Evolutionary conservation across 2,888 invertebrate genomes (phyloP).

Genomic region (Stegana nigrithorax): DNA sequence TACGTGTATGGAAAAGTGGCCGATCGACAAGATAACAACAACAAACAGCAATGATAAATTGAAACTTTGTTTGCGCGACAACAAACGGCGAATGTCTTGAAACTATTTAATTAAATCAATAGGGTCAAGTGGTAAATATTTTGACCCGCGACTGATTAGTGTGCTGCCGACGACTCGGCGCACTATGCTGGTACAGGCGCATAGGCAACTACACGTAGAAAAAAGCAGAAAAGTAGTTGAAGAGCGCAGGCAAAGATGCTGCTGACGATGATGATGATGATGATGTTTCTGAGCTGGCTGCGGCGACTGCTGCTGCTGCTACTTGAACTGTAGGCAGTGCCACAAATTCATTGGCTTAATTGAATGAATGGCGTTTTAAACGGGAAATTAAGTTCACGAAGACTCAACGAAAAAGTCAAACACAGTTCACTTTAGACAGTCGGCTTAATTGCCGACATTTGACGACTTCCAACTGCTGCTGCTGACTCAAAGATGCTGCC

Average conservation of each 20-base stretch:
- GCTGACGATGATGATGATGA: too few species aligned
- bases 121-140: slow-evolving; percentile 70
- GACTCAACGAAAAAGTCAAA: neutral
- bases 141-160: slow-evolving; percentile 69
- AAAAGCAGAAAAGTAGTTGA: neutral
- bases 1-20: neutral
- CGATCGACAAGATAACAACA: neutral
- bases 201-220: slow-evolving; percentile 6
- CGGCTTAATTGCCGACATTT: slow-evolving; percentile 15
- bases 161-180: slow-evolving; percentile 31
- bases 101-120: slow-evolving; percentile 70
- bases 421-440: slow-evolving; percentile 38
- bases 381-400: slow-evolving; percentile 63
- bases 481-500: neutral
- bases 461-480: neutral
- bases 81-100: slow-evolving; percentile 64
- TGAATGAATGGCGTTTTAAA: slow-evolving; percentile 66
- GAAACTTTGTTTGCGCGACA: slow-evolving; percentile 42
- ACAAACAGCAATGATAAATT: neutral
- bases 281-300: too few species aligned
- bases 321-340: slow-evolving; percentile 31
- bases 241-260: neutral
- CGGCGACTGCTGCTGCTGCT: neutral
- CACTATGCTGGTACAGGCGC: neutral
- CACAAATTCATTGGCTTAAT: slow-evolving; percentile 67